phyloP scores from a whole-genome alignment of 2,888 invertebrate genomes.

The Plebejus anna region DNA sequence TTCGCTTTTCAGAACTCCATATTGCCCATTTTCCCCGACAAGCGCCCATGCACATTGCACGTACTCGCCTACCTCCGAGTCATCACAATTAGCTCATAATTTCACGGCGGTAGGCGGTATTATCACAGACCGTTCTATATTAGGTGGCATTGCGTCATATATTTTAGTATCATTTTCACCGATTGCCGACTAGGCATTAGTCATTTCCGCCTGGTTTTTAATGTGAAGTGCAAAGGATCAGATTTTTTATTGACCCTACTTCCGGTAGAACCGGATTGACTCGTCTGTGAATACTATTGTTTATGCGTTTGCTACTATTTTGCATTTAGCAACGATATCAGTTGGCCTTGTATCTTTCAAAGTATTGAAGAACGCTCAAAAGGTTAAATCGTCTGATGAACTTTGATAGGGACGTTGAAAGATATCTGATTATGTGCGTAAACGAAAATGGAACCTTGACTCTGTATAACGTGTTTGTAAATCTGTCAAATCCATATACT shows the following conservation, averaged over 20 bases:
- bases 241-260: not conserved
- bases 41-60: not conserved
- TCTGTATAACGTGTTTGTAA: too few relatives aligned
- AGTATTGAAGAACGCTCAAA: not conserved
- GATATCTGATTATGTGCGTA: not conserved
- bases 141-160: constrained; percentile 28
- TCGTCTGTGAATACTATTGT: not conserved
- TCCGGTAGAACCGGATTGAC: constrained; percentile 8
- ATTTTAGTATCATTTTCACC: constrained; percentile 35
- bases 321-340: not conserved
- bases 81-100: constrained; percentile 17
- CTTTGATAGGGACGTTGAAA: not conserved
- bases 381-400: not conserved
- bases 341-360: not conserved
- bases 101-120: constrained; percentile 10
- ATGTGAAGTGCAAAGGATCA: not conserved
- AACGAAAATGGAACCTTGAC: too few relatives aligned
- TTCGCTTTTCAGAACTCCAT: not conserved
- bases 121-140: constrained; percentile 29
- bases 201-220: constrained; percentile 1
- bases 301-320: not conserved
- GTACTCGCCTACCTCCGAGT: not conserved
- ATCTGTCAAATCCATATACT: too few relatives aligned
- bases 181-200: not conserved
- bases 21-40: not conserved